A percentile compares a stretch with the other conserved stretches of the same genome.
Evolutionary conservation across 2,113 vertebrate genomes (phyloP).

Genomic region (Vidua macroura): DNA sequence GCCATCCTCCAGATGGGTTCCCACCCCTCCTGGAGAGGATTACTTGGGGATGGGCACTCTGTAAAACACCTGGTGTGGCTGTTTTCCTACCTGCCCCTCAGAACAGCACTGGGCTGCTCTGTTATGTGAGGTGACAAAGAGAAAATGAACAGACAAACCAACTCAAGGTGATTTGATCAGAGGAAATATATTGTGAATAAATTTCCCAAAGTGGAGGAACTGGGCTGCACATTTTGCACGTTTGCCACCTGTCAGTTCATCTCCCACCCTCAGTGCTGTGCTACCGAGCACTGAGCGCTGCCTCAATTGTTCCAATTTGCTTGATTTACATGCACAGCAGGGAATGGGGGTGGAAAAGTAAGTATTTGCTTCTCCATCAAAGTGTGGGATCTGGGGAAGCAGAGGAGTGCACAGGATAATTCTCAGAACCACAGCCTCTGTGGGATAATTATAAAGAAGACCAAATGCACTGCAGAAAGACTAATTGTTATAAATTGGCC

Average conservation of each 20-base stretch:
- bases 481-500: slow-evolving; percentile 44
- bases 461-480: background rate
- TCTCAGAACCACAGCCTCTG: background rate
- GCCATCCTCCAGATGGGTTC: background rate
- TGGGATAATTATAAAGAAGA: background rate
- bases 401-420: background rate
- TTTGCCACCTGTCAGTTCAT: background rate
- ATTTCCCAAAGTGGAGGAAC: background rate
- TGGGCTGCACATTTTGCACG: background rate
- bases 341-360: background rate
- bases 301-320: background rate
- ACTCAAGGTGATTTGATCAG: background rate
- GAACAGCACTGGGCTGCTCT: background rate
- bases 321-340: background rate
- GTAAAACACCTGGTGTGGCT: background rate
- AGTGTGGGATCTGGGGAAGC: background rate
- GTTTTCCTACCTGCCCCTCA: background rate
- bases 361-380: background rate
- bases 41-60: accelerated
- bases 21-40: background rate
- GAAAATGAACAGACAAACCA: background rate
- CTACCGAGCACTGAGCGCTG: background rate
- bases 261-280: background rate
- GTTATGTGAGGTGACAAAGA: background rate
- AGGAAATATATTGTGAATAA: background rate